phyloP scores from a whole-genome alignment of 2,797 vertebrate genomes.

The Miichthys miiuy region DNA sequence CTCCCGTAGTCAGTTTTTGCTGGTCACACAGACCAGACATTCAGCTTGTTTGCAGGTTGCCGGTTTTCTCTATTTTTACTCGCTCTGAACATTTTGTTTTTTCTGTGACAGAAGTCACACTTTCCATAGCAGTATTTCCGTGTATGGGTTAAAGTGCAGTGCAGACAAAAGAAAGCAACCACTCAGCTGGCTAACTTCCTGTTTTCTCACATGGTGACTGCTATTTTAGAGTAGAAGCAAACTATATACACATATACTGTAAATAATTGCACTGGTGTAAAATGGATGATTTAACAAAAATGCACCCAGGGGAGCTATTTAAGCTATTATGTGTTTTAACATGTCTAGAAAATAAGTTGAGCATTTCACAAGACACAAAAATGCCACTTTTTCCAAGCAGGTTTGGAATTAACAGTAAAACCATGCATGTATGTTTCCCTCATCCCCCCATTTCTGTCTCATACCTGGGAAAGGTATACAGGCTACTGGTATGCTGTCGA shows the following conservation, averaged over 20 bases:
- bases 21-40: slow-evolving; percentile 22
- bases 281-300: slow-evolving; percentile 38
- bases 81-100: slow-evolving; percentile 54
- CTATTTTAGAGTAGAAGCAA: slow-evolving; percentile 35
- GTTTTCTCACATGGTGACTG: slow-evolving; percentile 74
- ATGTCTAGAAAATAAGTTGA: slow-evolving; percentile 36
- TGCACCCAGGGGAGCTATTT: slow-evolving; percentile 26
- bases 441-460: not conserved
- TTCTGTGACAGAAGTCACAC: slow-evolving; percentile 76
- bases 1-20: not conserved
- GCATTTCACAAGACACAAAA: slow-evolving; percentile 41
- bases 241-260: not conserved
- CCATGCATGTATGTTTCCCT: not conserved
- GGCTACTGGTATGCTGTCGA: not conserved
- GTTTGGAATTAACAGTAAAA: slow-evolving; percentile 18
- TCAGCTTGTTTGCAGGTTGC: not conserved
- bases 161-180: slow-evolving; percentile 81
- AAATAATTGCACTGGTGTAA: slow-evolving; percentile 14
- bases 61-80: slow-evolving; percentile 48
- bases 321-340: slow-evolving; percentile 37
- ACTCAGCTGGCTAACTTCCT: slow-evolving; percentile 79
- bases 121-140: slow-evolving; percentile 77
- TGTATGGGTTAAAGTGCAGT: slow-evolving; percentile 78
- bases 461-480: slow-evolving; percentile 22
- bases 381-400: slow-evolving; percentile 11